Evolutionary conservation across 2,113 vertebrate genomes (phyloP), one percentile per base, ranked within the genome.

Genomic region (Struthio camelus): DNA sequence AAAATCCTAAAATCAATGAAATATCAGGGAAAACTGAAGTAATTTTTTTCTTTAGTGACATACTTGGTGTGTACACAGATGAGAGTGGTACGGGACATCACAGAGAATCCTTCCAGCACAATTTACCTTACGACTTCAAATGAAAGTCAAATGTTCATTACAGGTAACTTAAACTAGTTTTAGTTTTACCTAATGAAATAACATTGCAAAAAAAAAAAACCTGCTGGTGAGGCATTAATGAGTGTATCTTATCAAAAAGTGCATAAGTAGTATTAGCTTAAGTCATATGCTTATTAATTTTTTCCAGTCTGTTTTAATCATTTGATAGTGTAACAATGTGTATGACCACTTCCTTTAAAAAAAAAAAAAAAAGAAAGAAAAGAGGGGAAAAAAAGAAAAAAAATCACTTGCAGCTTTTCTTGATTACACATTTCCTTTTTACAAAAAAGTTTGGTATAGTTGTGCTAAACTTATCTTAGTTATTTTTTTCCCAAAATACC

Each of bases 31-130:
- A 77, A 94, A 18, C 6, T n/a, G 3, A 71, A 69, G n/a, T 1
- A 5, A 10, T 34, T 23, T 56, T 62, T 82, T 87, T 65, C 80
- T 93, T 96, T 95, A 98, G 98, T 98, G 98, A 96, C 97, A 3
- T 98, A 99, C 95, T 94, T 99, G 85, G 98, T 99, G 73, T 99
- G 99, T 96, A 99, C 99, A 71, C 99, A 99, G 94, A 99, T 99
- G 99, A 98, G 98, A 87, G 98, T 99, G 88, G 98, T 98, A 87
- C 97, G 96, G 51, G 98, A 97, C 72, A 80, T 94, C 16, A 46
- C n/a, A 44, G 98, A 96, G 53, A 90, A 96, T 87, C 89, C 95
- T 40, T 87, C 96, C 91, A 96, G 54, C 42, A 83, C 95, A 58
- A 80, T 97, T 42, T 99, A 99, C 85, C 98, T 99, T 90, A 99